Percentiles rank a stretch among this genome's conserved stretches.
Conservation (phyloP, 2,797 vertebrate species). For the Sebastes kiyomatsui region DNA sequence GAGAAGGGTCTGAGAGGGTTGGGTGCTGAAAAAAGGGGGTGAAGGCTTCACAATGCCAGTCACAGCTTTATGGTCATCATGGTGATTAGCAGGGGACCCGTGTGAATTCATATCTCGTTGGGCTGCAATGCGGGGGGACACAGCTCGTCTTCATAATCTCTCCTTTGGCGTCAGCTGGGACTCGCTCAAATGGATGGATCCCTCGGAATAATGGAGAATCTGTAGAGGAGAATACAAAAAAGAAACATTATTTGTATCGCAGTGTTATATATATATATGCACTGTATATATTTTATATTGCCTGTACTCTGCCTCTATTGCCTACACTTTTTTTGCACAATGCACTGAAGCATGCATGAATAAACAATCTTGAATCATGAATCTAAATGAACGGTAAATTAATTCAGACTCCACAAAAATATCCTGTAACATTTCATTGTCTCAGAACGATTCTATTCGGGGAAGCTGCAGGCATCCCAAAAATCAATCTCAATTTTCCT, state of each 20-base stretch:
- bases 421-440: background rate
- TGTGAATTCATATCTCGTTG: constrained; percentile 63
- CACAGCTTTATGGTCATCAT: constrained; percentile 71
- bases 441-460: background rate
- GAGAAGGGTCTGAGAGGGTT: constrained; percentile 30
- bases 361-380: background rate
- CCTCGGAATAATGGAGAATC: constrained; percentile 44
- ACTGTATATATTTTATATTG: background rate
- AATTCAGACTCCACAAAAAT: background rate
- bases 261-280: no score
- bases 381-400: background rate
- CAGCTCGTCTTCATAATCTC: constrained; percentile 68
- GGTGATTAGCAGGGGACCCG: constrained; percentile 68
- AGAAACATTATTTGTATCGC: background rate
- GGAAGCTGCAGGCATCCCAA: constrained; percentile 1
- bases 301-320: background rate
- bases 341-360: background rate
- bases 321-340: background rate
- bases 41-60: constrained; percentile 60
- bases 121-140: constrained; percentile 42
- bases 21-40: constrained; percentile 49
- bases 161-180: constrained; percentile 13
- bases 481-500: background rate
- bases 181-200: constrained; percentile 9
- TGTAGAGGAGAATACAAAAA: constrained; percentile 51